These are phyloP conservation scores for Myiagra hebetior DNA, from an alignment of 2,113 vertebrate genomes.

Conservation along the genomic window DNA sequence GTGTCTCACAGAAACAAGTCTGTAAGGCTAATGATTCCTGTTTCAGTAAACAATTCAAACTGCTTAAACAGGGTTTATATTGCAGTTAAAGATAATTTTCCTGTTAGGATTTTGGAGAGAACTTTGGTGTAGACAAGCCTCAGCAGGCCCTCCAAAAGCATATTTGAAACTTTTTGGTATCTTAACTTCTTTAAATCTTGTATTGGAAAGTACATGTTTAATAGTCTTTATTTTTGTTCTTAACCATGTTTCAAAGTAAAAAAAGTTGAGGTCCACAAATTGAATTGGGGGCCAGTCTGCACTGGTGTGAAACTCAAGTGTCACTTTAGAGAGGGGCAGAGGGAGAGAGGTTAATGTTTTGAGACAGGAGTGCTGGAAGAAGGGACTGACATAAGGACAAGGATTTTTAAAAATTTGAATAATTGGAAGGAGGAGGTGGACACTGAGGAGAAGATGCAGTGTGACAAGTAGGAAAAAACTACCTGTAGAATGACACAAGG, in stretches of 20 bases:
- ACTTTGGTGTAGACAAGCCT: not conserved
- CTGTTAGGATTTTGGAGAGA: constrained; percentile 9
- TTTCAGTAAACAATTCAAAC: constrained; percentile 15
- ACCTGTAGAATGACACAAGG: not conserved
- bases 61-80: not conserved
- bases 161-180: not conserved
- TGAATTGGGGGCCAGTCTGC: not conserved
- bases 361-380: not conserved
- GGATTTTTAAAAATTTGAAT: not conserved
- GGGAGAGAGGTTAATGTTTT: not conserved
- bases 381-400: not conserved
- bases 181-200: not conserved
- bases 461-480: not conserved
- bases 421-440: not conserved
- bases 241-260: not conserved
- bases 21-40: not conserved
- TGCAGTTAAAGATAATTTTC: not conserved
- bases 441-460: not conserved
- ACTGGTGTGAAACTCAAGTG: not conserved
- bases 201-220: not conserved
- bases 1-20: not conserved
- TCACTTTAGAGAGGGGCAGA: not conserved
- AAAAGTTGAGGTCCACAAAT: not conserved
- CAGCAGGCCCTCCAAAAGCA: not conserved
- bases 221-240: not conserved